Evolutionary conservation across 2,113 vertebrate species (phyloP).

Genomic region (Eptesicus fuscus): DNA sequence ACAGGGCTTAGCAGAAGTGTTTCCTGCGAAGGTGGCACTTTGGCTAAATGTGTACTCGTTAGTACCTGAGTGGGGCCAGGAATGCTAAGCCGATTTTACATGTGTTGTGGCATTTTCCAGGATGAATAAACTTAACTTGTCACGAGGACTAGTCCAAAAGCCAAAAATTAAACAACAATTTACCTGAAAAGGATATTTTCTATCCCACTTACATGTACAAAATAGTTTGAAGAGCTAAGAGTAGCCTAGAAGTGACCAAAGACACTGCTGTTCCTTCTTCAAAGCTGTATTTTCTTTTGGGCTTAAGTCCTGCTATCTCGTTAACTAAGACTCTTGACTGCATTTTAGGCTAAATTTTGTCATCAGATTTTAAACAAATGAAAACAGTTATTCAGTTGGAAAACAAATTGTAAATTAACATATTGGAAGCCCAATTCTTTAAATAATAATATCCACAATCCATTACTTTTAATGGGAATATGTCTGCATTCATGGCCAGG

Average conservation of each 20-base stretch:
- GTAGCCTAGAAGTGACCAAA: background rate
- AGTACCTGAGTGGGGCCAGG: background rate
- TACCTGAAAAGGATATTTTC: background rate
- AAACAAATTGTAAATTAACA: background rate
- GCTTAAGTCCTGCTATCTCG: background rate
- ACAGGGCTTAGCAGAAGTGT: background rate
- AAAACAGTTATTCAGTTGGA: background rate
- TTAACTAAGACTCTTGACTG: background rate
- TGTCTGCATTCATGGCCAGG: background rate
- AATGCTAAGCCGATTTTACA: background rate
- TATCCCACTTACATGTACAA: background rate
- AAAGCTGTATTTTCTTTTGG: background rate
- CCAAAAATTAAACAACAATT: conserved; percentile 22
- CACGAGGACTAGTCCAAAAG: background rate
- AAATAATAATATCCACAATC: background rate
- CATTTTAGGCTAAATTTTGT: background rate
- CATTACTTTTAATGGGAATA: background rate
- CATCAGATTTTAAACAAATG: background rate
- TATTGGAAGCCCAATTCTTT: background rate
- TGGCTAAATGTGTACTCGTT: background rate
- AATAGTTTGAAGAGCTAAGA: background rate
- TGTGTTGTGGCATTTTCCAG: background rate
- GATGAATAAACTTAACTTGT: background rate
- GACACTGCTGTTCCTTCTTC: background rate
- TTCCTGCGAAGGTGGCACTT: background rate